A percentile compares a stretch with the other conserved stretches of the same genome.
phyloP scores from a whole-genome alignment of 2,113 vertebrate species.

The Guaruba guarouba region DNA sequence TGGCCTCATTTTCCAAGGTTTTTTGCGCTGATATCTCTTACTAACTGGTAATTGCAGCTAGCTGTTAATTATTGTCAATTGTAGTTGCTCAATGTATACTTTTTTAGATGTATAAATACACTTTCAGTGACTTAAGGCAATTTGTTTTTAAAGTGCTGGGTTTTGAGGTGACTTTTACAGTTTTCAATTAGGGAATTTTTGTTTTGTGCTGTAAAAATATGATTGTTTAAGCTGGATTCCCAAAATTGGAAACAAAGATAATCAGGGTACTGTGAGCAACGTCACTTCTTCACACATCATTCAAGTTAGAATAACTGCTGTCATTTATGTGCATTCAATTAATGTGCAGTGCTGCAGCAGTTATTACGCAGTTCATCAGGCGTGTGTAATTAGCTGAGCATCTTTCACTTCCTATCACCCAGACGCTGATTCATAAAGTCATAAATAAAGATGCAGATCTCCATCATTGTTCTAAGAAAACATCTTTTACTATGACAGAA shows the following conservation, averaged over 20 bases:
- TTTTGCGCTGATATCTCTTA: not conserved
- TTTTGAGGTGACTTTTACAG: not conserved
- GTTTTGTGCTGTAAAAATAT: not conserved
- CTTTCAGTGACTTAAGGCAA: not conserved
- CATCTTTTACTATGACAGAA: constrained; percentile 10
- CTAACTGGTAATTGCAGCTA: not conserved
- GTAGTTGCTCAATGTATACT: not conserved
- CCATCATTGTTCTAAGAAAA: constrained; percentile 43
- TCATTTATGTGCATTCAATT: constrained; percentile 75
- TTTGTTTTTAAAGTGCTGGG: not conserved
- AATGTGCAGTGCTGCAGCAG: constrained; percentile 67
- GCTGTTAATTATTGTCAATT: constrained; percentile 1
- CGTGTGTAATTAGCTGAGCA: constrained; percentile 80
- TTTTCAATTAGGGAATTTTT: not conserved
- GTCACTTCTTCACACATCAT: constrained; percentile 51
- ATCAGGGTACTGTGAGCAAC: constrained; percentile 34
- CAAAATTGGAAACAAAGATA: constrained; percentile 4
- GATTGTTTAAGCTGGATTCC: not conserved
- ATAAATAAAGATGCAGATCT: constrained; percentile 79
- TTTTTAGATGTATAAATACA: not conserved
- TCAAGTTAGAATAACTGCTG: constrained; percentile 71
- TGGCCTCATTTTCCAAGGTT: not conserved
- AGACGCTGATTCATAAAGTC: constrained; percentile 76
- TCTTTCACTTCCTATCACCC: constrained; percentile 77
- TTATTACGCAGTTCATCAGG: constrained; percentile 78